Evolutionary conservation across 2,888 invertebrate genomes (phyloP), one percentile per base, ranked within the genome.

Genomic region (Geotrupes spiniger): DNA sequence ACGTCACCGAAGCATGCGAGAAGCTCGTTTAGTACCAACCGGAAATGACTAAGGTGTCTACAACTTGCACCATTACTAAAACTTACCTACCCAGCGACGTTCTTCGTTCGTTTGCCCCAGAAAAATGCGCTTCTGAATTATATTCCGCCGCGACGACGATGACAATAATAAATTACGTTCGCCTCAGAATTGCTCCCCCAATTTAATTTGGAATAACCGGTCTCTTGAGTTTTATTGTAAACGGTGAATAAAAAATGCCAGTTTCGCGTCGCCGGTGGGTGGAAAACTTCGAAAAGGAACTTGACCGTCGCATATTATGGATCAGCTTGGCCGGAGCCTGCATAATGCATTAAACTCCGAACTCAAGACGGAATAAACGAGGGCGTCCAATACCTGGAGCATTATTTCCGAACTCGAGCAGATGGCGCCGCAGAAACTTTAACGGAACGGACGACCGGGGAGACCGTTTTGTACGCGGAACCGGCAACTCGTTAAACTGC

Each of bases 31-130:
- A 56, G 59, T 61, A 62, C 58, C 58, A 52, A 53, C 52, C 56
- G 62, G 62, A 63, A 63, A 63, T 63, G 64, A 61, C 63, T 63
- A 56, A 63, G 63, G 63, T 64, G 63, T 63, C 59, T 60, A 57
- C 61, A 63, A 64, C 60, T 63, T 62, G 56, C 56, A 54, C 59
- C 61, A 62, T 63, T 63, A 63, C 10, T 10, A 29, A 29, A 29
- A 29, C 29, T 29, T 29, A 29, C n/a, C n/a, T n/a, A 6, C 4
- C 4, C 21, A 6, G 6, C 3, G 21, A 21, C 3, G 21, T 21
- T 21, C 6, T 21, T 21, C 31, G 31, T 10, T 31, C 31, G 14
- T 31, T 31, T 31, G 31, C 11, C 9, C 9, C n/a, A n/a, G n/a
- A 8, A 31, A 31, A 31, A 12, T 31, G 31, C 31, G 31, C 11